Percentiles rank a stretch among this genome's conserved stretches.
These are phyloP conservation scores for Piaya cayana DNA, from an alignment of 2,113 vertebrate genomes.

Conservation along the genomic window DNA sequence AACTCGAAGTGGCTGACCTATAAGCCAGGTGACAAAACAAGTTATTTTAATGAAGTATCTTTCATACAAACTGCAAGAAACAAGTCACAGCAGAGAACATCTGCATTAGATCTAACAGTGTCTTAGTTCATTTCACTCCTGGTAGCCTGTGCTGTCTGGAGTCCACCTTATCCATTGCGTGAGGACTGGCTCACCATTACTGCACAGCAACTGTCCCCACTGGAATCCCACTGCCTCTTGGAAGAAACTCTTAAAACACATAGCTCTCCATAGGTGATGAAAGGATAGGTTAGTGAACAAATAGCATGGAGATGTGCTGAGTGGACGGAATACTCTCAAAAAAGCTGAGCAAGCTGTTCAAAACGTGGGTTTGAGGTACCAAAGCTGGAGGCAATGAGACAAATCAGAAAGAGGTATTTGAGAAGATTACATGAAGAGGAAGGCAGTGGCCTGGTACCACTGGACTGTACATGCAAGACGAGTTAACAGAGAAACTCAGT, in stretches of 20 bases:
- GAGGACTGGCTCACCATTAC: background rate
- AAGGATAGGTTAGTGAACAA: background rate
- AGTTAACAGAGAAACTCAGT: background rate
- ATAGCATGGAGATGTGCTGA: background rate
- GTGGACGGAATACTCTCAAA: background rate
- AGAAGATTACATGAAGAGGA: background rate
- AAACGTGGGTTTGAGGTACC: background rate
- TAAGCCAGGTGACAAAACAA: background rate
- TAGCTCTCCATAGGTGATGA: background rate
- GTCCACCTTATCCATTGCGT: background rate
- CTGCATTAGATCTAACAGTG: background rate
- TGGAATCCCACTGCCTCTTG: background rate
- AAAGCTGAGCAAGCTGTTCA: fast-evolving
- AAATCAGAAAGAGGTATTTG: background rate
- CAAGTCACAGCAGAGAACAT: background rate
- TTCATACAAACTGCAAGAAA: background rate
- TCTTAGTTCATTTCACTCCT: background rate
- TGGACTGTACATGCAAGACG: background rate
- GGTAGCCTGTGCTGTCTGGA: background rate
- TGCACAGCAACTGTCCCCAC: background rate
- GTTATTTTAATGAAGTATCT: background rate
- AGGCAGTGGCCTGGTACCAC: background rate
- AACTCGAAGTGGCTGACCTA: background rate
- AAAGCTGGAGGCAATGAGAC: background rate
- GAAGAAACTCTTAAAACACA: background rate